Percentiles rank a stretch among this genome's conserved stretches.
phyloP scores from a whole-genome alignment of 2,113 vertebrate species.

The Mus spicilegus region DNA sequence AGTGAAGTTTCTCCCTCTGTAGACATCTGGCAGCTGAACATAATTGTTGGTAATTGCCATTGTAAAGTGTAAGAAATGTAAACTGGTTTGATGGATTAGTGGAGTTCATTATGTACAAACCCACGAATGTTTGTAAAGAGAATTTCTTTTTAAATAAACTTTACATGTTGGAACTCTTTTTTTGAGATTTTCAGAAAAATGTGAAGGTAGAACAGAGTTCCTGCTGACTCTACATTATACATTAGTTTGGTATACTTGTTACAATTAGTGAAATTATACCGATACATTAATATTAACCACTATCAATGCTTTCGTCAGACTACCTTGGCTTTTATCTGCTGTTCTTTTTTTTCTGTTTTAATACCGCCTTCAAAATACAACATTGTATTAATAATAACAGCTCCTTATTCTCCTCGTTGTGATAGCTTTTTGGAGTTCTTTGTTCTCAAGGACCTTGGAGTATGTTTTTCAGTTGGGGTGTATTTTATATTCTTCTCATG shows the following conservation, averaged over 20 bases:
- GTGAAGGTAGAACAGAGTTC: slow-evolving; percentile 32
- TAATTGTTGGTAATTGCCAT: slow-evolving; percentile 40
- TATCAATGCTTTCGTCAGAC: slow-evolving; percentile 24
- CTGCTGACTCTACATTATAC: background rate
- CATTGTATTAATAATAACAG: slow-evolving; percentile 28
- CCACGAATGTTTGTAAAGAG: background rate
- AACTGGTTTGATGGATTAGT: slow-evolving; percentile 43
- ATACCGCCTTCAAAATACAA: slow-evolving; percentile 18
- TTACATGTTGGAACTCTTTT: slow-evolving; percentile 41
- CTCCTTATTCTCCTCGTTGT: background rate
- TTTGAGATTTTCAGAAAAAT: slow-evolving; percentile 52
- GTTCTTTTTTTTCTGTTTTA: slow-evolving; percentile 3
- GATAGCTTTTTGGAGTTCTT: slow-evolving; percentile 41
- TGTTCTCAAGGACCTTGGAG: slow-evolving; percentile 24
- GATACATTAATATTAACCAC: slow-evolving; percentile 31
- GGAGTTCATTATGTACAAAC: slow-evolving; percentile 33
- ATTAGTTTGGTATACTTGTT: slow-evolving; percentile 49
- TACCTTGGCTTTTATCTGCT: slow-evolving; percentile 41
- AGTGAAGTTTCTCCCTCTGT: slow-evolving; percentile 5
- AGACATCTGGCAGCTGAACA: slow-evolving; percentile 24
- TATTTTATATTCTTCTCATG: slow-evolving; percentile 45
- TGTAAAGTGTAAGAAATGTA: slow-evolving; percentile 42
- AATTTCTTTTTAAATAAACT: slow-evolving; percentile 54
- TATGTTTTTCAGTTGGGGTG: background rate
- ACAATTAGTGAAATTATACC: slow-evolving; percentile 39